These are phyloP conservation scores for Lepidurus arcticus DNA, from an alignment of 1,140 invertebrate species.

Conservation along the genomic window DNA sequence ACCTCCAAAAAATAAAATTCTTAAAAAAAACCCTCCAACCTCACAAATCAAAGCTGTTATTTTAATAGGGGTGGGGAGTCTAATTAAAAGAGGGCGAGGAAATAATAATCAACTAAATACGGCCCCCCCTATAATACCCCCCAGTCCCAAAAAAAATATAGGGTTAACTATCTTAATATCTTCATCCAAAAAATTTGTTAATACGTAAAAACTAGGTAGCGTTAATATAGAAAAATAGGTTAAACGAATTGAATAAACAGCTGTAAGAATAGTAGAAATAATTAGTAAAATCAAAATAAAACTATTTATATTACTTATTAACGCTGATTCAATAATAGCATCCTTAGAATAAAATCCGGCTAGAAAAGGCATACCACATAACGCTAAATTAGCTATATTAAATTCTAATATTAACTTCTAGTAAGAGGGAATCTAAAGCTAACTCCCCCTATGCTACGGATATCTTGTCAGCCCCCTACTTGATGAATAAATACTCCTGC, in stretches of 20 bases:
- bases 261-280: slow-evolving; percentile 51
- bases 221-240: slow-evolving; percentile 49
- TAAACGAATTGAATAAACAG: slow-evolving; percentile 52
- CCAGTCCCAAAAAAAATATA: slow-evolving; percentile 49
- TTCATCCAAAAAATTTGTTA: slow-evolving; percentile 48
- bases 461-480: slow-evolving; percentile 55
- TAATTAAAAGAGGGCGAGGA: slow-evolving; percentile 33
- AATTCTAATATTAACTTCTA: slow-evolving; percentile 48
- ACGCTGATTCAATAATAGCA: slow-evolving; percentile 54
- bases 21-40: neutral
- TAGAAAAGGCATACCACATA: slow-evolving; percentile 54
- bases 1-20: neutral
- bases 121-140: slow-evolving; percentile 47
- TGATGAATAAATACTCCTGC: slow-evolving; percentile 56
- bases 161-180: slow-evolving; percentile 47
- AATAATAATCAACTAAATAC: slow-evolving; percentile 48
- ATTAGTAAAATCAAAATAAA: slow-evolving; percentile 50
- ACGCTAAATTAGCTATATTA: slow-evolving; percentile 49
- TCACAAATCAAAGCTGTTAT: slow-evolving; percentile 29
- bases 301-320: slow-evolving; percentile 48
- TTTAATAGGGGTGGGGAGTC: too few relatives aligned
- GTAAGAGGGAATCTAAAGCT: slow-evolving; percentile 45
- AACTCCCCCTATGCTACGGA: slow-evolving; percentile 51
- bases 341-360: slow-evolving; percentile 60
- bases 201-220: slow-evolving; percentile 46